Base-by-base conservation (phyloP, 1,140 invertebrate species). In the Himalopsyche phryganea region DNA sequence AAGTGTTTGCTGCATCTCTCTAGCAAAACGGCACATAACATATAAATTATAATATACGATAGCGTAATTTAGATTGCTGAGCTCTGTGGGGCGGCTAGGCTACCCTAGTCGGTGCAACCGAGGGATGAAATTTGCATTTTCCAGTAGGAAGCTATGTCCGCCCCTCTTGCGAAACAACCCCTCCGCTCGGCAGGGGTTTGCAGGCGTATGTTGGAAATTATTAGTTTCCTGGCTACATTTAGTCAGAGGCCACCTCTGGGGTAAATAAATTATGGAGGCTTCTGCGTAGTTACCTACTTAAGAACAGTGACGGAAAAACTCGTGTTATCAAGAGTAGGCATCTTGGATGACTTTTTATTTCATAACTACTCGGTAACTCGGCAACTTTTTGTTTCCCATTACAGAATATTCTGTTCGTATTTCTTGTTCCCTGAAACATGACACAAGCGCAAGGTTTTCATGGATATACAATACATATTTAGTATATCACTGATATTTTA, bases 51-150 rank as follows among this genome's bases (percentile, higher is more conserved):
- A 56, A 63, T 60, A 57, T 50, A 42, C 52, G 42, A 48, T 42
- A 45, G 57, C 57, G 57, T 63, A 63, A 63, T 63, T 63, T 63
- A 60, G 61, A 63, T 63, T 63, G 51, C 46, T 19, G 18, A 14
- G 45, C 53, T 14, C 10, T 11, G 23, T 28, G 23, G 23, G 23
- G 23, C 23, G 23, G 23, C 9, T 28, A 33, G 45, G 35, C 55
- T 45, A n/a, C 42, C 42, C 42, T 45, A 50, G 38, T 11, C 55
- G 50, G 7, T 23, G 44, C 36, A 32, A 28, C 10, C 13, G 41
- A 49, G 56, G 61, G 53, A 48, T 54, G 53, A 60, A 60, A 63
- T 63, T 63, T 63, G 58, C 61, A 63, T 63, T 63, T 60, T 60
- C 61, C 51, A 59, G 48, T 28, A 28, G 60, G 49, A 55, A 54